These are phyloP conservation scores for Halcyon malimbica DNA, from an alignment of 2,113 vertebrate species.

Conservation along the genomic window DNA sequence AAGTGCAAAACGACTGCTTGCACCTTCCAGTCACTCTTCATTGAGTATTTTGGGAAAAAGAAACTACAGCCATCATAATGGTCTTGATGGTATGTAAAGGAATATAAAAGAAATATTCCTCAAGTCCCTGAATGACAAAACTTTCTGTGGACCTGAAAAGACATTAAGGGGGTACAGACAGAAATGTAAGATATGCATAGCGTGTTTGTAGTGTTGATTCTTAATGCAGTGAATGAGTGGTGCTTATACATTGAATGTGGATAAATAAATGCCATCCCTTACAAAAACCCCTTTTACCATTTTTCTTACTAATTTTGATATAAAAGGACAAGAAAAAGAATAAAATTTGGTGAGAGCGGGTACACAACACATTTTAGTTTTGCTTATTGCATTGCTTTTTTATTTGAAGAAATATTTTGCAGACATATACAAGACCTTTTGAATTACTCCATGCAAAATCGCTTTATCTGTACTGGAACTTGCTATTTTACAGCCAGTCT, in stretches of 20 bases:
- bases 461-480: background rate
- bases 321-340: background rate
- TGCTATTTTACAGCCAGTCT: background rate
- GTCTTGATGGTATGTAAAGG: conserved; percentile 84
- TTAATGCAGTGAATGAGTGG: background rate
- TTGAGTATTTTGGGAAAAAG: conserved; percentile 95
- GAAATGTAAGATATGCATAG: background rate
- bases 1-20: conserved; percentile 87
- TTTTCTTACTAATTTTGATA: background rate
- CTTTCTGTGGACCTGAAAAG: background rate
- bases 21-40: conserved; percentile 86
- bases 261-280: background rate
- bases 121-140: background rate
- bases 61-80: conserved; percentile 94
- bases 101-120: background rate
- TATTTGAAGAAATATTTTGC: background rate
- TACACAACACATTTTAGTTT: background rate
- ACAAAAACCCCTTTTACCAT: background rate
- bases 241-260: background rate
- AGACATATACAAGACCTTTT: background rate
- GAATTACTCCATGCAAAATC: background rate
- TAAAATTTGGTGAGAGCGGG: background rate
- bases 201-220: background rate
- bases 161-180: background rate
- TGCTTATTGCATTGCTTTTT: background rate